Conservation (phyloP, 2,113 vertebrate genomes). For the Larimichthys crocea region DNA sequence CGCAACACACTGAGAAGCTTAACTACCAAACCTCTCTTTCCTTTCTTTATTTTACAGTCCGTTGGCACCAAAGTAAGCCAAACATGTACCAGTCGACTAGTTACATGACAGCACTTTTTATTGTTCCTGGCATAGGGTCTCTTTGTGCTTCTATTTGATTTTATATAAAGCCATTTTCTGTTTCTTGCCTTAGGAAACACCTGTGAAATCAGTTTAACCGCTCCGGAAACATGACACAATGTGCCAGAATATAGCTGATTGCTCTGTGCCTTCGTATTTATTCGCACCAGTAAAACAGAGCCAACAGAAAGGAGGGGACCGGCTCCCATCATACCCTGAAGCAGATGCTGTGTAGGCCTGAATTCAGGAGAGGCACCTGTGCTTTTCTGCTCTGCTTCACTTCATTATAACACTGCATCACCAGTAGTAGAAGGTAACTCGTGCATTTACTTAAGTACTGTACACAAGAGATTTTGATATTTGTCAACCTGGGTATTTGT, state of each 20-base stretch:
- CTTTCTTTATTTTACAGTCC: slow-evolving; percentile 5
- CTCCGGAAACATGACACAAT: slow-evolving; percentile 25
- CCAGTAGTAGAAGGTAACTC: no score
- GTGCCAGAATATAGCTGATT: slow-evolving; percentile 21
- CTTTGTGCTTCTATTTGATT: slow-evolving; percentile 27
- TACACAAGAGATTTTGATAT: no score
- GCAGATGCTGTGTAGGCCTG: slow-evolving; percentile 38
- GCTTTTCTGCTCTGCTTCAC: slow-evolving; percentile 25
- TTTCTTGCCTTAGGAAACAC: slow-evolving; percentile 40
- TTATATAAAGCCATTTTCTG: slow-evolving; percentile 46
- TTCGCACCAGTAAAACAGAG: slow-evolving; percentile 14
- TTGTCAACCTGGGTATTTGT: background rate
- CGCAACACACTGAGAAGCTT: background rate
- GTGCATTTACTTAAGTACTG: background rate
- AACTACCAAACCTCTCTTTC: background rate
- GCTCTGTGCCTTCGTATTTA: slow-evolving; percentile 31
- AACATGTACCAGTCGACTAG: background rate
- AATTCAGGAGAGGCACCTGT: slow-evolving; percentile 21
- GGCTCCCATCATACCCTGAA: slow-evolving; percentile 12
- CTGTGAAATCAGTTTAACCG: slow-evolving; percentile 55
- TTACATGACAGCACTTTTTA: slow-evolving; percentile 6
- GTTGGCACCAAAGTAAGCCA: background rate
- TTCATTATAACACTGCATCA: slow-evolving; percentile 15
- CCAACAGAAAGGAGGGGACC: slow-evolving; percentile 6
- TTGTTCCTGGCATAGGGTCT: slow-evolving; percentile 4